Evolutionary conservation across 2,797 vertebrate species (phyloP).

Genomic region (Passerculus sandwichensis): DNA sequence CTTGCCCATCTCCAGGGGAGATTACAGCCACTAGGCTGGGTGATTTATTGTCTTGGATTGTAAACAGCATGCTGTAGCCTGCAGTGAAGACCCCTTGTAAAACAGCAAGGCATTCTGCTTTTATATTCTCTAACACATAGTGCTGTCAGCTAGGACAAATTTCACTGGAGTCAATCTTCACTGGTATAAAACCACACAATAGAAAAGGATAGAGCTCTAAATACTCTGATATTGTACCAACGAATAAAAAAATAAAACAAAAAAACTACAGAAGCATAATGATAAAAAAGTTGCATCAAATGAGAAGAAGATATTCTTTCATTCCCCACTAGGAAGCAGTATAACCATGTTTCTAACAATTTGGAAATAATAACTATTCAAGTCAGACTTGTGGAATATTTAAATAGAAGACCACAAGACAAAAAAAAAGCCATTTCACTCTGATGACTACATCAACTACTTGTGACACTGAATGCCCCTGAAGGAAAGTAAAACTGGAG

Average conservation of each 20-base stretch:
- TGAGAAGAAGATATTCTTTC: neutral
- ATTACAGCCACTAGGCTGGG: neutral
- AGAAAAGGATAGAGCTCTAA: neutral
- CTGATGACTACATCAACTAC: neutral
- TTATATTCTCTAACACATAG: neutral
- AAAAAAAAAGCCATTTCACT: neutral
- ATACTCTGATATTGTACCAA: neutral
- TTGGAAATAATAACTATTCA: neutral
- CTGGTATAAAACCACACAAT: neutral
- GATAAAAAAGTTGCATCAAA: neutral
- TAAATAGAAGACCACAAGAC: neutral
- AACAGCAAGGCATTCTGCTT: neutral
- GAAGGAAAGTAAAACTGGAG: neutral
- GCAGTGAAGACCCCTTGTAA: neutral
- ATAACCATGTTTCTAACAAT: neutral
- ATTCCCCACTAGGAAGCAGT: conserved; percentile 48
- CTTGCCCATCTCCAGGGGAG: neutral
- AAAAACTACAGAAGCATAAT: rapidly evolving
- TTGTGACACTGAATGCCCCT: neutral
- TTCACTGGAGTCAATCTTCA: neutral
- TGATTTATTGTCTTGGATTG: neutral
- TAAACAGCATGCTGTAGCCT: neutral
- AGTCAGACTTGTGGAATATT: neutral
- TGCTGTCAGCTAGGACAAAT: neutral
- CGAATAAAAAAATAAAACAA: neutral